Evolutionary conservation across 2,888 invertebrate species (phyloP), one percentile per base, ranked within the genome.

Genomic region (Peribatodes rhomboidaria): DNA sequence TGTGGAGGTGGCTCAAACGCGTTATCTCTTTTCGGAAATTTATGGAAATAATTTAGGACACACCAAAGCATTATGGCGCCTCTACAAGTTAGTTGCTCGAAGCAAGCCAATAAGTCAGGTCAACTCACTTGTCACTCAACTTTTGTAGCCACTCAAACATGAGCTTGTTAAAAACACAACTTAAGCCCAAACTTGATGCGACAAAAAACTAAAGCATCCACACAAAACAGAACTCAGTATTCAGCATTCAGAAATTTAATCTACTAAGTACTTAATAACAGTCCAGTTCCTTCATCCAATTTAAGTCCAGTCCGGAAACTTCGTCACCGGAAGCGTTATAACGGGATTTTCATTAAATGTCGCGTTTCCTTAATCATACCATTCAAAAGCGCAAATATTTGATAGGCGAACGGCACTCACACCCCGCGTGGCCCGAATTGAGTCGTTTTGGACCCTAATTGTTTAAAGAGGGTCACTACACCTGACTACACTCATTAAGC

Each of bases 401-500:
- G 70, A 70, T 72, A 68, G 67, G 67, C 68, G 54, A 70, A 69
- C 42, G 62, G 65, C 68, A 63, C 65, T 72, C 52, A 61, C 41
- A 65, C 58, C 59, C 59, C 64, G 61, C 67, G 58, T 57, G 67
- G 27, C 65, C 59, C 67, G 72, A 72, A 77, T 76, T 72, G 73
- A 77, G 77, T 73, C 70, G 75, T 78, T 77, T 65, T 67, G 71
- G 70, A 67, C 67, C 73, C 63, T 80, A 77, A 80, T 79, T 77
- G 77, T 72, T 72, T 77, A 73, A 71, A 65, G 70, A 79, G 75
- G 77, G 75, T 78, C 73, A 77, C 77, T 75, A 78, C 84, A 85
- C 84, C 84, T 85, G 84, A 82, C 79, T 81, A 78, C 72, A 54
- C 60, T 69, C 69, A 75, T 82, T 80, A 80, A 74, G 74, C 73